Conservation (phyloP, 2,113 vertebrate genomes). For the Vireo altiloquus region DNA sequence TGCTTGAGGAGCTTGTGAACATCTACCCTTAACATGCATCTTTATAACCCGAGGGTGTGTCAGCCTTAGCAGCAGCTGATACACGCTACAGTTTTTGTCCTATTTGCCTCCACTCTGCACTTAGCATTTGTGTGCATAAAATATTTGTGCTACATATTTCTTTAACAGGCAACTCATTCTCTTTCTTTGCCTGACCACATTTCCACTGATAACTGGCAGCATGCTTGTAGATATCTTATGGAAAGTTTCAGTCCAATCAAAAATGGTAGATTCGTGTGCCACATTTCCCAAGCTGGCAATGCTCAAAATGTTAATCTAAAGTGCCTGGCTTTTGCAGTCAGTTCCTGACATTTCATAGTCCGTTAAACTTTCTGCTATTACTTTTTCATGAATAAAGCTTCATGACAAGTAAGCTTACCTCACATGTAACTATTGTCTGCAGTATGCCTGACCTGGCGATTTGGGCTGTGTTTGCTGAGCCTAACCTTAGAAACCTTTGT, state of each 20-base stretch:
- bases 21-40: neutral
- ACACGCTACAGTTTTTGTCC: neutral
- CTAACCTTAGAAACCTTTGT: neutral
- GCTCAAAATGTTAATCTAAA: neutral
- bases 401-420: neutral
- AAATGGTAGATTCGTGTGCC: accelerated
- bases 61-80: neutral
- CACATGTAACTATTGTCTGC: neutral
- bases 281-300: neutral
- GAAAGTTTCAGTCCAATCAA: neutral
- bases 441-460: neutral
- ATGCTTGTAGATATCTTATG: neutral
- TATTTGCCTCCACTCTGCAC: neutral
- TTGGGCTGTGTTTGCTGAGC: neutral
- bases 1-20: neutral
- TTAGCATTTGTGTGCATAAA: neutral
- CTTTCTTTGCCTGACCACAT: neutral
- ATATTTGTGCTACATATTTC: neutral
- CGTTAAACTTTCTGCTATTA: neutral
- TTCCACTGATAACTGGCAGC: neutral
- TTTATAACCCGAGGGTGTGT: neutral
- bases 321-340: neutral
- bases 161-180: neutral
- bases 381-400: neutral
- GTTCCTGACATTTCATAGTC: neutral